A percentile compares a stretch with the other conserved stretches of the same genome.
phyloP scores from a whole-genome alignment of 2,113 vertebrate species.

The Serilophus lunatus region DNA sequence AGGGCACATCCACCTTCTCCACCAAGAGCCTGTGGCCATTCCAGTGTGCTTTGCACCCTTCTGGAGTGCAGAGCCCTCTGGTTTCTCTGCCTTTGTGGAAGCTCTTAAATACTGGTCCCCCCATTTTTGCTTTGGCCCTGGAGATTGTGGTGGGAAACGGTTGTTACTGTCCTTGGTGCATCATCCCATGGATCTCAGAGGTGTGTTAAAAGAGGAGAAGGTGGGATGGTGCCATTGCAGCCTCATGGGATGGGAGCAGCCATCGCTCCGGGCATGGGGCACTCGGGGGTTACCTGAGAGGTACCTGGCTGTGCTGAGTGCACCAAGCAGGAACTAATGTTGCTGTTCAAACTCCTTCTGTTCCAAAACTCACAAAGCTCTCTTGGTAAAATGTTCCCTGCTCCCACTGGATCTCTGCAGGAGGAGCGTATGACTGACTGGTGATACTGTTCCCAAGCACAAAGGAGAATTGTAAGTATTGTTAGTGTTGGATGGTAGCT shows the following conservation, averaged over 20 bases:
- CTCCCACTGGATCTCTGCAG: neutral
- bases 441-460: neutral
- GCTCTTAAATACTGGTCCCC: neutral
- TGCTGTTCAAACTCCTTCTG: neutral
- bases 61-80: neutral
- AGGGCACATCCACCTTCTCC: neutral
- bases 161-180: neutral
- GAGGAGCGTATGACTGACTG: neutral
- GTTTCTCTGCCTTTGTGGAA: neutral
- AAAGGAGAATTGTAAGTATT: slow-evolving; percentile 41
- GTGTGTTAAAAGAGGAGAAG: neutral
- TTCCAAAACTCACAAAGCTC: neutral
- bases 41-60: neutral
- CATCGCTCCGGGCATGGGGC: rapidly evolving
- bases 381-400: neutral
- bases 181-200: neutral
- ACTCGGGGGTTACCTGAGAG: neutral
- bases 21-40: rapidly evolving
- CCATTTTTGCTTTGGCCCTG: neutral
- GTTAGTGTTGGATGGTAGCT: neutral
- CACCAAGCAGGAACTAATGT: neutral
- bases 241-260: neutral
- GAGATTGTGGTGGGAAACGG: neutral
- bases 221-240: neutral
- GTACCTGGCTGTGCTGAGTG: rapidly evolving